Base-by-base conservation (phyloP, 2,888 invertebrate species). In the Spatulosminthurus flaviceps region DNA sequence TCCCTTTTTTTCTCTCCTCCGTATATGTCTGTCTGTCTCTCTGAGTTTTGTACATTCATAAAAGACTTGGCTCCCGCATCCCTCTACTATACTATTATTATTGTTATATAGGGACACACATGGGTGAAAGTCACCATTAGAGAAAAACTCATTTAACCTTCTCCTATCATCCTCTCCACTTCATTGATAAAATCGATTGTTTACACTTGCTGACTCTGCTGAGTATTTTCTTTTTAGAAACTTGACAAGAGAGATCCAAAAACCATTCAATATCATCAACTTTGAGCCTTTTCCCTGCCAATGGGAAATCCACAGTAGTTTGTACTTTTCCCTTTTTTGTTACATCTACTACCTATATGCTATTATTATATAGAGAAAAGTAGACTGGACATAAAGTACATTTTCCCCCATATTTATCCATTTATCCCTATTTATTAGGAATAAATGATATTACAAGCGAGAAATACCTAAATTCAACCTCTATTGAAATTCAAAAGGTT, bases 131-230 rank as follows among this genome's bases (percentile, higher is more conserved):
- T 74, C 74, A 74, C 64, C 61, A 74, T 74, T 61, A 76, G 22
- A 64, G 60, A 75, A 75, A 67, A 67, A 66, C 43, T 76, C 76
- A 76, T 76, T 76, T 76, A 66, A 76, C 67, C 76, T n/a, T 67
- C 76, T 67, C 9, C 34, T 76, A n/a, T n/a, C n/a, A n/a, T n/a
- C n/a, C 76, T 76, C 76, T 76, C 67, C 76, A 76, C 76, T 76
- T 76, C 76, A 76, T 76, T 76, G 76, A 76, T 76, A 76, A 67
- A 76, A 76, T 76, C 67, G 76, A 76, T 76, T 76, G 61, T 76
- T 67, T 76, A 76, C 76, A 76, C 76, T 66, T 76, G 66, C 76
- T 60, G 16, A 64, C 60, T 73, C 26, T 28, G 19, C 28, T 60
- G 28, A 73, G 73, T 73, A 60, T 73, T 60, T 73, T 60, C 60